These are phyloP conservation scores for Mechanitis mazaeus DNA, from an alignment of 2,888 invertebrate genomes.

Conservation along the genomic window DNA sequence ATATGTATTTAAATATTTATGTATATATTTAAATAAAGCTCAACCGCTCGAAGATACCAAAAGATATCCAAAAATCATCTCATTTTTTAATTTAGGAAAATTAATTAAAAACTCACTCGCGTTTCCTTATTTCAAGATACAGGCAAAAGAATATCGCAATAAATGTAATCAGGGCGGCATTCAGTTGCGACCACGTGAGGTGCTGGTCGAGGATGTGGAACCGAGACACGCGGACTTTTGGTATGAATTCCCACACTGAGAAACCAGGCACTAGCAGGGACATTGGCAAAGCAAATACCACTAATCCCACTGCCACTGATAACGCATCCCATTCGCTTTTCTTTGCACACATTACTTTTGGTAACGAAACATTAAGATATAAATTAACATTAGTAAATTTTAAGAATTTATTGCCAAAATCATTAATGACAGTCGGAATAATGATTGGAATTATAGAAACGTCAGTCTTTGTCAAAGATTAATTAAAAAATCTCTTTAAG, in stretches of 20 bases:
- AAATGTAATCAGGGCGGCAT: slow-evolving; percentile 41
- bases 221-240: slow-evolving; percentile 54
- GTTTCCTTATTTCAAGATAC: slow-evolving; percentile 59
- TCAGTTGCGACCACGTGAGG: slow-evolving; percentile 56
- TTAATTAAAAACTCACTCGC: slow-evolving; percentile 46
- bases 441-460: background rate
- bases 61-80: too few species aligned
- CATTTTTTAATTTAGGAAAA: background rate
- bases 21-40: too few species aligned
- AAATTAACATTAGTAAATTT: background rate
- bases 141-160: slow-evolving; percentile 53
- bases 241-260: slow-evolving; percentile 57
- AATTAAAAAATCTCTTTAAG: background rate
- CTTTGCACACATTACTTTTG: slow-evolving; percentile 37
- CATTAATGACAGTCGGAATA: background rate
- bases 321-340: slow-evolving; percentile 31
- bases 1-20: too few species aligned
- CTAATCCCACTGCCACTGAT: slow-evolving; percentile 32
- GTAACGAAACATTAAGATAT: slow-evolving; percentile 17
- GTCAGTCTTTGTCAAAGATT: too few species aligned
- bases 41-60: too few species aligned
- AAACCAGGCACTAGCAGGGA: slow-evolving; percentile 58
- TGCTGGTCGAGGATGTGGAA: slow-evolving; percentile 48
- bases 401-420: background rate
- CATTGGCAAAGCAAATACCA: slow-evolving; percentile 58